These are phyloP conservation scores for Amphiura filiformis DNA, from an alignment of 35 echinoderm and acorn worm species.

Conservation along the genomic window DNA sequence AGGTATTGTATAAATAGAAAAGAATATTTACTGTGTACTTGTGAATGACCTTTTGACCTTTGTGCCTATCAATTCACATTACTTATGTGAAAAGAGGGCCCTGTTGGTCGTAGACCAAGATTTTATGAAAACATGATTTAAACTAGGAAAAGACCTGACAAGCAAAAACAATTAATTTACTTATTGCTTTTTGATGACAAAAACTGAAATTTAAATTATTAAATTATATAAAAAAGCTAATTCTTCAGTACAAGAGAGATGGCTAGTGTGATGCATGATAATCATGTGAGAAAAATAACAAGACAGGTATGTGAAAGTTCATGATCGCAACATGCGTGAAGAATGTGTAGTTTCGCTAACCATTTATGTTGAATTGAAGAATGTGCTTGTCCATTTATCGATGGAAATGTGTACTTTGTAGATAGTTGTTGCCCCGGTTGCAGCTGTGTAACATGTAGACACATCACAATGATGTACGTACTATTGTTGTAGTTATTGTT, in stretches of 20 bases:
- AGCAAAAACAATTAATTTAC: not conserved
- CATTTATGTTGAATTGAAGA: not conserved
- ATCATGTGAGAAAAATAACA: too few relatives aligned
- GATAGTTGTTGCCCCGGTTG: not conserved
- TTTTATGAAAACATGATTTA: not conserved
- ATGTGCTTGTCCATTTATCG: not conserved
- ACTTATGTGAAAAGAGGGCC: not conserved
- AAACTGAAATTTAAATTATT: not conserved
- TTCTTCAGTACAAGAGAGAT: too few relatives aligned
- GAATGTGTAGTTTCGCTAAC: too few relatives aligned
- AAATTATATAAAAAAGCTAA: not conserved
- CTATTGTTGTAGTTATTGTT: not conserved
- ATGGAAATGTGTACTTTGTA: not conserved
- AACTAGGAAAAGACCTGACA: too few relatives aligned
- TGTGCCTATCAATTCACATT: constrained; percentile 1
- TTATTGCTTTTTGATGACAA: not conserved
- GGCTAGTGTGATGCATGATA: too few relatives aligned
- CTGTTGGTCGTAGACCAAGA: not conserved
- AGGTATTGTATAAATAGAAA: not conserved
- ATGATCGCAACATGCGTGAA: too few relatives aligned
- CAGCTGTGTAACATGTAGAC: not conserved
- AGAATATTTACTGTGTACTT: constrained; percentile 6
- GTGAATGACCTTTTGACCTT: constrained; percentile 9
- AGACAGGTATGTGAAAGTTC: too few relatives aligned
- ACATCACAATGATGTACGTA: not conserved